Base-by-base conservation (phyloP, 2,797 vertebrate genomes). In the Bradypodion ventrale region DNA sequence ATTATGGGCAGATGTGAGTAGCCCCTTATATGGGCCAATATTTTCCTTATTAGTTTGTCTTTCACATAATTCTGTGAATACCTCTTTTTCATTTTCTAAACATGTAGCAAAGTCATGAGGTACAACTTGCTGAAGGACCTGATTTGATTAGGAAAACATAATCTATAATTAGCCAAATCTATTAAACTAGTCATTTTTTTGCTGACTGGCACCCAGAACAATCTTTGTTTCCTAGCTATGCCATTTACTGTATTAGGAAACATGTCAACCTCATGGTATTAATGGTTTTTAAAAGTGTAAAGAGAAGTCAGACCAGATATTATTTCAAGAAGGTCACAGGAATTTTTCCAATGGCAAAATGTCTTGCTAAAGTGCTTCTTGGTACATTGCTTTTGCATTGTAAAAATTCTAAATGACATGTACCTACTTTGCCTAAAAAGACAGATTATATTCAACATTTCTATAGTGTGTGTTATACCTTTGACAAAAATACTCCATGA, bases 181-280 rank as follows among this genome's bases (percentile, higher is more conserved):
- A 44, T 44, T 78, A 37, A 46, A 74, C 84, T 74, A 65, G n/a
- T 59, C 12, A 44, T 40, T n/a, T n/a, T 52, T 76, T 73, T 37
- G n/a, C 69, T 59, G 44, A 56, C 46, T 66, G 66, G 19, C 44
- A 83, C 90, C 90, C 65, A 85, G 80, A 84, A 42, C n/a, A 75
- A 87, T 87, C 74, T 83, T 44, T 35, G 88, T 87, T 83, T 7
- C 83, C 44, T 76, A 65, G 77, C 72, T 88, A 91, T 89, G 27
- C 73, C 88, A 37, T 91, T n/a, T n/a, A n/a, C n/a, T n/a, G n/a
- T 76, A 91, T 85, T 87, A 94, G 88, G 72, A 86, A 94, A 87
- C 69, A 40, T 35, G 60, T 78, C 35, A 90, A 46, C 16, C 92
- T 91, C 88, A 80, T 68, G 79, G 40, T 80, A 32, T 78, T 84